Evolutionary conservation across 2,888 invertebrate genomes (phyloP).

Genomic region (Drosophila fungiperda): DNA sequence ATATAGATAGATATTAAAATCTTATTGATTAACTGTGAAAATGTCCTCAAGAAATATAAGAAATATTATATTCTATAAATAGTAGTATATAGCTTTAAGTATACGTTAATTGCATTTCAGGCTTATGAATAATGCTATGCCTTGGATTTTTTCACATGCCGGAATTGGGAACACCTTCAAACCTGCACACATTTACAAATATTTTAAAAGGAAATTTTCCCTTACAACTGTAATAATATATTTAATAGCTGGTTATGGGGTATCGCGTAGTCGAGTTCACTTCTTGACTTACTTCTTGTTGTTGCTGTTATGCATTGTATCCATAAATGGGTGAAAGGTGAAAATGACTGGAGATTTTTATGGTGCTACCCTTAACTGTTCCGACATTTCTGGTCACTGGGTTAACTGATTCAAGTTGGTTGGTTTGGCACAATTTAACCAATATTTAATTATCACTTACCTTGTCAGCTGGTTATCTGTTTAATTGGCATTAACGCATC

Average conservation of each 20-base stretch:
- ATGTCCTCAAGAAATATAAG: not conserved
- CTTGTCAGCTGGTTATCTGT: not conserved
- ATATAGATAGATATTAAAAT: too few relatives aligned
- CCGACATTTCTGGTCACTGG: not conserved
- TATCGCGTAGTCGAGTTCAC: not conserved
- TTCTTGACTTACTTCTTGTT: not conserved
- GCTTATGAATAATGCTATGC: too few relatives aligned
- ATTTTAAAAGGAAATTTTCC: not conserved
- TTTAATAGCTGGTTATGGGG: not conserved
- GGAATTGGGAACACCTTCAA: not conserved
- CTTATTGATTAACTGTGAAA: not conserved
- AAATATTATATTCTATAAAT: not conserved
- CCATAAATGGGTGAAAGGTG: not conserved
- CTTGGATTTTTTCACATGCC: not conserved
- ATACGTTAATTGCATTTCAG: not conserved
- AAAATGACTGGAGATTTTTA: not conserved
- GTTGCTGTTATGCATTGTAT: constrained; percentile 21
- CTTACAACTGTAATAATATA: not conserved
- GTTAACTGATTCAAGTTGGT: not conserved
- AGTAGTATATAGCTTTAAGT: not conserved
- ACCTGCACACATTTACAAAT: not conserved
- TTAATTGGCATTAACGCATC: not conserved
- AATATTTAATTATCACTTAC: not conserved
- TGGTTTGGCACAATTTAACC: not conserved
- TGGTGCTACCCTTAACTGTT: not conserved